Conservation (phyloP, 2,888 invertebrate genomes). For the Panopea generosa region DNA sequence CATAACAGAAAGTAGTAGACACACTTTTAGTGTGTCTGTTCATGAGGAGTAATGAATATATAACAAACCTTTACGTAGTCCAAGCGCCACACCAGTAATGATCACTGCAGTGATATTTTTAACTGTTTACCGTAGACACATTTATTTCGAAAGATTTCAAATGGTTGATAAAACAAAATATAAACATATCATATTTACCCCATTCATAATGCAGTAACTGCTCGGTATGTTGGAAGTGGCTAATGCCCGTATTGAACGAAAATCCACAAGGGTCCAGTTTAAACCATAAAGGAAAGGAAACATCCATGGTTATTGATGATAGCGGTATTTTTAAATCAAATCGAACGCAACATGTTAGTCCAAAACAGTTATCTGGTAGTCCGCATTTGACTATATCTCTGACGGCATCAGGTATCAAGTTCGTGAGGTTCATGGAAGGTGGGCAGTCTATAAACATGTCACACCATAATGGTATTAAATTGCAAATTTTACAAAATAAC, state of each 20-base stretch:
- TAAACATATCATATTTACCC: too few relatives aligned
- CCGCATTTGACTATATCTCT: conserved; percentile 47
- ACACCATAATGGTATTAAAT: too few relatives aligned
- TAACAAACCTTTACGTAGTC: too few relatives aligned
- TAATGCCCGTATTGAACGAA: conserved; percentile 25
- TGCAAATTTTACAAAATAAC: too few relatives aligned
- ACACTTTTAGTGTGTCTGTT: too few relatives aligned
- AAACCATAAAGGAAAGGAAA: conserved; percentile 45
- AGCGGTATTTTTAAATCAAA: conserved; percentile 56
- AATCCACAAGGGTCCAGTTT: conserved; percentile 48
- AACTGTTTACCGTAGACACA: too few relatives aligned
- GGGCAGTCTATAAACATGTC: conserved; percentile 36
- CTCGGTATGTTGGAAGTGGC: conserved; percentile 21
- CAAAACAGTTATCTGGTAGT: conserved; percentile 64
- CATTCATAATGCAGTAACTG: conserved; percentile 49
- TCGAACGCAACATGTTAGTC: conserved; percentile 59
- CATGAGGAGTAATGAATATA: too few relatives aligned
- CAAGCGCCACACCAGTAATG: too few relatives aligned
- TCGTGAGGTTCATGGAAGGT: conserved; percentile 21
- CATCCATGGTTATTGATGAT: conserved; percentile 24
- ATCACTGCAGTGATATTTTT: too few relatives aligned
- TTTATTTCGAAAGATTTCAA: too few relatives aligned
- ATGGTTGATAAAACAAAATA: too few relatives aligned
- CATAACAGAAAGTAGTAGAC: too few relatives aligned
- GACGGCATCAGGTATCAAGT: conserved; percentile 42